Conservation (phyloP, 2,113 vertebrate species). For the Oreochromis aureus region DNA sequence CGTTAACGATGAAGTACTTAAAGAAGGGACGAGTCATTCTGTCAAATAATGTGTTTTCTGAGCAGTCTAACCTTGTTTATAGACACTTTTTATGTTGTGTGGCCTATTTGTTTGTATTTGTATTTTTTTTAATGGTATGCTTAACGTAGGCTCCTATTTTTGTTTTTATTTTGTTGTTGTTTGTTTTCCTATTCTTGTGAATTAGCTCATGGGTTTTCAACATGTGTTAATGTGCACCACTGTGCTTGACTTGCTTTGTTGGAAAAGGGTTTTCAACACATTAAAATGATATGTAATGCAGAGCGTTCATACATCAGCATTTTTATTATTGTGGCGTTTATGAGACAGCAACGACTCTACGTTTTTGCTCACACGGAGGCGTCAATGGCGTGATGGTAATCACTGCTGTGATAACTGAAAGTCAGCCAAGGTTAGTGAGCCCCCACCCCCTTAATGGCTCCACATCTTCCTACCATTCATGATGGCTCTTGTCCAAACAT, state of each 20-base stretch:
- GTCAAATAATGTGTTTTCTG: slow-evolving; percentile 42
- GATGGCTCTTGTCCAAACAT: slow-evolving; percentile 18
- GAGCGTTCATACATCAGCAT: slow-evolving; percentile 4
- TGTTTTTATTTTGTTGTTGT: not conserved
- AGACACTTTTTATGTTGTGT: slow-evolving; percentile 45
- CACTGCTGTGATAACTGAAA: slow-evolving; percentile 15
- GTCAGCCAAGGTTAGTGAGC: slow-evolving; percentile 37
- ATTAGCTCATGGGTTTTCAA: slow-evolving; percentile 84
- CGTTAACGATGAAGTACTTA: slow-evolving; percentile 25
- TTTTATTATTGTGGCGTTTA: slow-evolving; percentile 61
- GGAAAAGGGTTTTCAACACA: slow-evolving; percentile 56
- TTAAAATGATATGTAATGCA: slow-evolving; percentile 62
- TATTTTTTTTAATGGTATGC: slow-evolving; percentile 38
- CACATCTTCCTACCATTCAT: not conserved
- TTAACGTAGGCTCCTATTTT: slow-evolving; percentile 30
- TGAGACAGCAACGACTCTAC: not conserved
- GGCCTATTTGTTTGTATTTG: slow-evolving; percentile 38
- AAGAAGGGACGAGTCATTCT: slow-evolving; percentile 30
- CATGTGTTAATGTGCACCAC: slow-evolving; percentile 88
- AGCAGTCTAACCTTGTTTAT: slow-evolving; percentile 45
- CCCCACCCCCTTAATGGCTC: not conserved
- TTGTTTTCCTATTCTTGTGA: slow-evolving; percentile 76
- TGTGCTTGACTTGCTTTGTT: slow-evolving; percentile 75
- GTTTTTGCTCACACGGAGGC: not conserved
- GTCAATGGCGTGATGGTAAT: not conserved